phyloP scores from a whole-genome alignment of 2,113 vertebrate genomes.

The Cheilinus undulatus region DNA sequence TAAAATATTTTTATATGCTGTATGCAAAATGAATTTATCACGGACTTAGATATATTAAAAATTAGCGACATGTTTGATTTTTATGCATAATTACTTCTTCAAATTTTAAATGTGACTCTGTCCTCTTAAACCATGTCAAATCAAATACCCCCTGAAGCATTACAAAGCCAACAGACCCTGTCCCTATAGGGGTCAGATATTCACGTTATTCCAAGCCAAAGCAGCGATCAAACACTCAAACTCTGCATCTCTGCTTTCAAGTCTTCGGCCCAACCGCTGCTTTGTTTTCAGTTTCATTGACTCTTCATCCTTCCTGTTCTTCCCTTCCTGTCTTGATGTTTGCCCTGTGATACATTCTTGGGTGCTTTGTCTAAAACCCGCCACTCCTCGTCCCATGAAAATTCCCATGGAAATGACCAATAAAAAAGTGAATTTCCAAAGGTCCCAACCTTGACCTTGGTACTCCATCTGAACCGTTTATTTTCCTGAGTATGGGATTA shows the following conservation, averaged over 20 bases:
- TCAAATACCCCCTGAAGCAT: background rate
- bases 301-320: conserved; percentile 60
- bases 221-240: background rate
- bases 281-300: conserved; percentile 48
- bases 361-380: conserved; percentile 13
- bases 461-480: conserved; percentile 1
- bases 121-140: background rate
- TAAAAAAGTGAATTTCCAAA: background rate
- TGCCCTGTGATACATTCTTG: conserved; percentile 38
- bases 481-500: conserved; percentile 1
- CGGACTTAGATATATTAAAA: no score
- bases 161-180: background rate
- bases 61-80: no score
- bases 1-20: no score
- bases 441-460: conserved; percentile 11
- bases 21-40: no score
- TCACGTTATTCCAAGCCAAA: background rate
- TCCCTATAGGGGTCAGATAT: background rate
- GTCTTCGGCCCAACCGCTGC: conserved; percentile 10
- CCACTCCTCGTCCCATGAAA: no score
- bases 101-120: no score
- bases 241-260: background rate
- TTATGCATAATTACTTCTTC: no score
- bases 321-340: conserved; percentile 52
- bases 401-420: no score